Base-by-base conservation (phyloP, 2,888 invertebrate species). In the Chouioia cunea region DNA sequence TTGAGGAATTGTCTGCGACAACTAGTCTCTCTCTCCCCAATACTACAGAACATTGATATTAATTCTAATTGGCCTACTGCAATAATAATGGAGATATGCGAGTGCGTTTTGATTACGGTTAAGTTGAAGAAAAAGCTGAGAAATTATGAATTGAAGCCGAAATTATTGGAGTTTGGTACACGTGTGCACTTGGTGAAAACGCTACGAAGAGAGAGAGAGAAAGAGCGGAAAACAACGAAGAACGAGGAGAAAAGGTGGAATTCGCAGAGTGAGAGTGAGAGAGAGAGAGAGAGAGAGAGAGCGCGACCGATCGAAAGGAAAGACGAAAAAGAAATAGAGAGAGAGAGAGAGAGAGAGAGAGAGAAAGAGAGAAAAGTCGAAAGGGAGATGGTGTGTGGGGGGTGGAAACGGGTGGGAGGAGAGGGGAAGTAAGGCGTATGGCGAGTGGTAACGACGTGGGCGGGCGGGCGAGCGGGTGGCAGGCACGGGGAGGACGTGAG, bases 401-500 rank as follows among this genome's bases (percentile, higher is more conserved):
- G 50, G 64, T 56, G 73, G 66, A 57, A 54, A 70, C 56, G 56
- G 44, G 65, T 46, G 50, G 48, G 71, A 54, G 70, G 56, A 67
- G 70, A 68, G 46, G 60, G 74, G 74, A 73, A 75, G 71, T 74
- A 57, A 48, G 56, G 70, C 69, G 72, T 68, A 60, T 58, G 60
- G 67, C 73, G 66, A 71, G 65, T 73, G 71, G 76, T 78, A 78
- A 78, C 78, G 77, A 77, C 77, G 78, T 78, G 78, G 78, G 78
- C 77, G 76, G 73, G 71, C 71, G 78, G 78, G 36, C 12, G 78
- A 77, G 78, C 77, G 76, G 73, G 71, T 70, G 78, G 78, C 10
- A 10, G 65, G 46, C 75, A 75, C 77, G 77, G 79, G 75, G 76
- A 75, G 76, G 75, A 79, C 77, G 80, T 76, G 81, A 82, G 79